Evolutionary conservation across 2,113 vertebrate species (phyloP), one percentile per base, ranked within the genome.

Genomic region (Neotoma lepida): DNA sequence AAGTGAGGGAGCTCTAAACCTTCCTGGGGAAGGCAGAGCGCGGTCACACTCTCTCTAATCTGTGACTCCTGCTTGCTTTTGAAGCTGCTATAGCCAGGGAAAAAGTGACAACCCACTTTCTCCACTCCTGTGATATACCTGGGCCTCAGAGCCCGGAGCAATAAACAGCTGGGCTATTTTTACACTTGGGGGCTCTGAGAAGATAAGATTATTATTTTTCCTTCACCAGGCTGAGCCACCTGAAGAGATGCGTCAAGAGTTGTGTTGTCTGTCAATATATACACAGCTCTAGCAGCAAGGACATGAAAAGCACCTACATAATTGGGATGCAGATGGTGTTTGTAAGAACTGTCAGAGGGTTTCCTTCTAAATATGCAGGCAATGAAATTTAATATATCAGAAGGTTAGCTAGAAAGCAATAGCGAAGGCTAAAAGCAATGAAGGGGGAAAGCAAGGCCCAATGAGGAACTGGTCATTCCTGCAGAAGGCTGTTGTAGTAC

Each of bases 31-130:
- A 97, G 97, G 94, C 96, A 94, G 95, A 97, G 94, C 86, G 95
- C 14, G 35, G 35, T 96, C 97, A 97, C 89, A 46, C 89, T 97
- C 91, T 91, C 97, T 98, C 97, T 98, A 96, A 98, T 98, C 97
- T 98, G 58, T 41, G 80, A 82, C 84, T 97, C 96, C 54, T 35
- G 39, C 77, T 87, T 97, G 78, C 91, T 96, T 97, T 98, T 97
- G 97, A 98, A 97, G 98, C n/a, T 20, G 80, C 89, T 90, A 14
- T 78, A 95, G 66, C 96, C 95, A 95, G 95, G 86, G 54, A 56
- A 92, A 97, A 97, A 97, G 96, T 95, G 96, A 96, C 96, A 94
- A 84, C 93, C 90, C 95, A 85, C 95, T 95, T 94, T 97, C 92
- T 88, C 61, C 64, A 2, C 73, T 90, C 90, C 61, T 82, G 93